phyloP scores from a whole-genome alignment of 1,140 invertebrate species.

The Globodera rostochiensis region DNA sequence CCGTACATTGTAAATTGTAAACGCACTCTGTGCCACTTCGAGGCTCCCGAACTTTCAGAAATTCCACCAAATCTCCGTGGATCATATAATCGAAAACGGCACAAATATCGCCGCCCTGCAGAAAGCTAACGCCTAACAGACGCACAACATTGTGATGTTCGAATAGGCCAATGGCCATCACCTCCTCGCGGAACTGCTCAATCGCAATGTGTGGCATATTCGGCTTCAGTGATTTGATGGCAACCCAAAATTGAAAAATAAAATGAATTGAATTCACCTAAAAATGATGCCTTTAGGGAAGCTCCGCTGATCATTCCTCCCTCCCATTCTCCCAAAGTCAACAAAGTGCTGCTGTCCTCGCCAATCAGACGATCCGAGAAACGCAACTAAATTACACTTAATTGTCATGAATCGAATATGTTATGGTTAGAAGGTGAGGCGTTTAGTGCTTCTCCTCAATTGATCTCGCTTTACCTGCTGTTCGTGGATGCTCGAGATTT shows the following conservation, averaged over 20 bases:
- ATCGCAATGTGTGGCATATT: slow-evolving; percentile 70
- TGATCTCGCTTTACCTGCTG: slow-evolving; percentile 31
- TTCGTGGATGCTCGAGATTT: slow-evolving; percentile 50
- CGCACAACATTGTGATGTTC: slow-evolving; percentile 83
- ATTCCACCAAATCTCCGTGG: slow-evolving; percentile 50
- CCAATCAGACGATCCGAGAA: slow-evolving; percentile 41
- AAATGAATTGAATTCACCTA: neutral
- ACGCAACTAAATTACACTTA: slow-evolving; percentile 37
- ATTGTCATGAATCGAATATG: neutral
- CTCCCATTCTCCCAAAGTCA: slow-evolving; percentile 41
- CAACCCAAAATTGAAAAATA: slow-evolving; percentile 27
- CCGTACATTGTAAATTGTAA: slow-evolving; percentile 13
- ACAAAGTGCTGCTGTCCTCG: slow-evolving; percentile 42
- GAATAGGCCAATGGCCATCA: slow-evolving; percentile 81
- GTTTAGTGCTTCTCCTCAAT: neutral
- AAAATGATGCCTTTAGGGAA: slow-evolving; percentile 37
- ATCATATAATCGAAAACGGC: slow-evolving; percentile 53
- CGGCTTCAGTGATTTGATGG: slow-evolving; percentile 41
- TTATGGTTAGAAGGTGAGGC: neutral
- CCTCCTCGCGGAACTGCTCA: slow-evolving; percentile 82
- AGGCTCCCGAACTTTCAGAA: slow-evolving; percentile 48
- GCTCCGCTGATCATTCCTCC: slow-evolving; percentile 45
- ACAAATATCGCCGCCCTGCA: slow-evolving; percentile 31
- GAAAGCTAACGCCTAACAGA: slow-evolving; percentile 75
- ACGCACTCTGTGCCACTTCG: slow-evolving; percentile 28